Evolutionary conservation across 2,888 invertebrate species (phyloP), one percentile per base, ranked within the genome.

Genomic region (Eupelmus urozonus): DNA sequence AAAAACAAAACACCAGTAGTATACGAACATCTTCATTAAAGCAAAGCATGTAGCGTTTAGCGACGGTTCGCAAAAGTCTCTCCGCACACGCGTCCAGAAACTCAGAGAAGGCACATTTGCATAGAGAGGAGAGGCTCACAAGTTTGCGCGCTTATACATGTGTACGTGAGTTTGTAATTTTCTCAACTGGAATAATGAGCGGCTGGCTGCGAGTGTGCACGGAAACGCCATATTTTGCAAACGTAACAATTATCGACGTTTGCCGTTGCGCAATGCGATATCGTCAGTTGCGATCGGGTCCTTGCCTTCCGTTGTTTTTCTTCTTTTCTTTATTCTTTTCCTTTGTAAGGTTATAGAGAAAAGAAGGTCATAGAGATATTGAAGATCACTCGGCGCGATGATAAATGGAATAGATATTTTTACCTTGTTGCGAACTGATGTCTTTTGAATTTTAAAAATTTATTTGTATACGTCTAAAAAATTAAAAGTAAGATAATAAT

Each of bases 231-330:
- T 49, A 63, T 40, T 53, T 63, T 60, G 34, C 66, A 29, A 71
- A 71, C 40, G 53, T 77, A 71, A 71, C 51, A 60, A 77, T 71
- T 71, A 71, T 60, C 57, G 60, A 51, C 71, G 49, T 77, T 71
- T 65, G 51, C 59, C 71, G 57, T 77, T 71, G 25, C 45, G 60
- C 67, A 60, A 60, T 55, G 18, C n/a, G 23, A 3, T 16, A 16
- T 20, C 53, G 53, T 16, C 20, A 2, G 20, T 20, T 53, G 20
- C 53, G 20, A 53, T 53, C 49, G 27, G 16, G 13, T 25, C 23
- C 7, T 49, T 49, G 25, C 18, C n/a, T 11, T 25, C 49, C 18
- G 18, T 13, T 23, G 42, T 69, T 57, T 42, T 42, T 69, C 23
- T 69, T 25, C 27, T 4, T 20, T 45, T 45, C 45, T 45, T 16